Evolutionary conservation across 2,888 invertebrate genomes (phyloP).

Genomic region (Epistrophe eligans): DNA sequence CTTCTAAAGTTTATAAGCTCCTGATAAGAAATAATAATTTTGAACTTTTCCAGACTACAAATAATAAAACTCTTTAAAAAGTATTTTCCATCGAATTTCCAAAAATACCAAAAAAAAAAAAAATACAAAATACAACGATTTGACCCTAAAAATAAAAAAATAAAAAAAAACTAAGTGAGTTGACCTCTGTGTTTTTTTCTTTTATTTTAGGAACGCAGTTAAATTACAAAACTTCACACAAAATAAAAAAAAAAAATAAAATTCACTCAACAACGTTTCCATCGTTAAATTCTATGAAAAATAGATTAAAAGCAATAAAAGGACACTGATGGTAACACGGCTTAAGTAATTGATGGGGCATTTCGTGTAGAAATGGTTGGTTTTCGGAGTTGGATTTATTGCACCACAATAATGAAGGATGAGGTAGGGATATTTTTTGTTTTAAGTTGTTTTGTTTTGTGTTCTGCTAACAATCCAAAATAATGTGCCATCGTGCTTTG

Average conservation of each 20-base stretch:
- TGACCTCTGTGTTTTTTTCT: not conserved
- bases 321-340: slow-evolving; percentile 47
- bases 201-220: not conserved
- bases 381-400: slow-evolving; percentile 12
- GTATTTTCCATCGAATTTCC: too few relatives aligned
- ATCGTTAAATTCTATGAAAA: slow-evolving; percentile 67
- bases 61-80: not conserved
- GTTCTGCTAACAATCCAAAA: not conserved
- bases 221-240: slow-evolving; percentile 10
- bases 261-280: slow-evolving; percentile 9
- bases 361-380: slow-evolving; percentile 26
- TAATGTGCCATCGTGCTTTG: not conserved
- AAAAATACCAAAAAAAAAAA: not conserved
- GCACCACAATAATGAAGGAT: slow-evolving; percentile 7
- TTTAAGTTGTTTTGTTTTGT: not conserved
- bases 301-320: slow-evolving; percentile 66
- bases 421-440: not conserved
- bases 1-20: too few relatives aligned
- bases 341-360: slow-evolving; percentile 56
- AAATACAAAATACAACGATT: not conserved
- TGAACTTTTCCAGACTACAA: not conserved
- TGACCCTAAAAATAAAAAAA: not conserved
- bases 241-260: not conserved
- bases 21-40: not conserved
- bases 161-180: not conserved